These are phyloP conservation scores for Eupithecia dodoneata DNA, from an alignment of 2,888 invertebrate genomes.

Conservation along the genomic window DNA sequence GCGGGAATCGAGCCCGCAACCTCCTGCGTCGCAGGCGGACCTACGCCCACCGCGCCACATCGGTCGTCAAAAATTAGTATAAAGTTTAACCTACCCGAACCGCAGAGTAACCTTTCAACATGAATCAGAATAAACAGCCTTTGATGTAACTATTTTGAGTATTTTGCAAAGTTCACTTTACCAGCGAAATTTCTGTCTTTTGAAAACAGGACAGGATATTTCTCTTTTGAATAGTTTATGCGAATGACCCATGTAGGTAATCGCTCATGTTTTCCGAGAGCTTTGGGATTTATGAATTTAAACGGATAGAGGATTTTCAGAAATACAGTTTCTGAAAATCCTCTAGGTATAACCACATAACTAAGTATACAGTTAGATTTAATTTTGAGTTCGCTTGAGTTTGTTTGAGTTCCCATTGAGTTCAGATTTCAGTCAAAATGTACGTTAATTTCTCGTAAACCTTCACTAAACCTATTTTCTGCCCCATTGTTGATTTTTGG, in stretches of 20 bases:
- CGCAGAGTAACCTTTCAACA: slow-evolving; percentile 32
- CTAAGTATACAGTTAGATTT: neutral
- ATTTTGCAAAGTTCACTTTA: slow-evolving; percentile 43
- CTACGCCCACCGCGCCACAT: too few relatives aligned
- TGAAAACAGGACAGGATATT: slow-evolving; percentile 44
- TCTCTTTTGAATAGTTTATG: slow-evolving; percentile 53
- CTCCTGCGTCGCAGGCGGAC: too few relatives aligned
- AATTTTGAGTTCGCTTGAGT: too few relatives aligned
- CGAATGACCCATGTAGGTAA: slow-evolving; percentile 32
- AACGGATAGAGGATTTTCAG: slow-evolving; percentile 8
- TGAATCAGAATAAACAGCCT: slow-evolving; percentile 52
- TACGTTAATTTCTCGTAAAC: neutral
- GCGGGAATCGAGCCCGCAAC: too few relatives aligned
- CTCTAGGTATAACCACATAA: neutral
- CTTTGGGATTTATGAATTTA: slow-evolving; percentile 13
- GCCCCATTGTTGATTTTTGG: too few relatives aligned
- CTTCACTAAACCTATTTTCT: neutral
- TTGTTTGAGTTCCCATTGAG: neutral
- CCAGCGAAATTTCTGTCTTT: slow-evolving; percentile 39
- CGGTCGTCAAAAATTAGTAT: neutral
- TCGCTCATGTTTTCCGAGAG: slow-evolving; percentile 33
- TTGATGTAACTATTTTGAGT: slow-evolving; percentile 56
- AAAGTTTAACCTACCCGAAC: slow-evolving; percentile 26
- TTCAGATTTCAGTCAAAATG: neutral
- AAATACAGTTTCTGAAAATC: neutral